These are phyloP conservation scores for Halictus rubicundus DNA, from an alignment of 1,140 invertebrate species.

Conservation along the genomic window DNA sequence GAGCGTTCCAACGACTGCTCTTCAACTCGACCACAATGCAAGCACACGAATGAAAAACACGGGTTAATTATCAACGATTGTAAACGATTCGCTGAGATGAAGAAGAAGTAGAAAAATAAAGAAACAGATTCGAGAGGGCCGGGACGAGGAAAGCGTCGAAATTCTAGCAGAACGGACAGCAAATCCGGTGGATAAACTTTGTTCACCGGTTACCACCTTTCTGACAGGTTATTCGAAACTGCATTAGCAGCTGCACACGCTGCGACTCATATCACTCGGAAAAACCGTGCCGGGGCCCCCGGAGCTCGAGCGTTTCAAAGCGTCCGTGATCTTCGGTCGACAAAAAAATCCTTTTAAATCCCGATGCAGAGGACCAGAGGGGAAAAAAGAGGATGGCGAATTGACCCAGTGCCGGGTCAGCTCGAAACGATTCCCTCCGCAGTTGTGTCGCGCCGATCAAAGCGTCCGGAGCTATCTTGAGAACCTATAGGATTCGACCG, in stretches of 20 bases:
- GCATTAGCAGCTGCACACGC: neutral
- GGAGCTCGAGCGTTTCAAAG: slow-evolving; percentile 9
- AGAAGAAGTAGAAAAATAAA: neutral
- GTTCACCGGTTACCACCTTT: neutral
- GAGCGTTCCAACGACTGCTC: neutral
- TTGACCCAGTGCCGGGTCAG: slow-evolving; percentile 38
- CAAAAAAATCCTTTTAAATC: slow-evolving; percentile 20
- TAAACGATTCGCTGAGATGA: neutral
- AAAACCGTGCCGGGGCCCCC: neutral
- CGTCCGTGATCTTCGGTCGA: neutral
- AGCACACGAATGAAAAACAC: neutral
- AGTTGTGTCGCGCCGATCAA: neutral
- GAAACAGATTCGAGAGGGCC: no score
- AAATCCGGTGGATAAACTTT: neutral
- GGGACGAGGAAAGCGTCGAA: no score
- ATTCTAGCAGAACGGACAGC: no score
- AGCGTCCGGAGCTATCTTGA: no score
- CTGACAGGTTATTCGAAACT: neutral
- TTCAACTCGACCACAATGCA: neutral
- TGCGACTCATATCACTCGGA: neutral
- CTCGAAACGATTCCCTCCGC: slow-evolving; percentile 20
- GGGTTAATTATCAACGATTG: neutral
- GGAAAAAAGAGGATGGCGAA: slow-evolving; percentile 4
- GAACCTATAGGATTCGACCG: no score
- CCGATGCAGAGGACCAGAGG: slow-evolving; percentile 6